These are phyloP conservation scores for Dryocosmus kuriphilus DNA, from an alignment of 2,888 invertebrate genomes.

Conservation along the genomic window DNA sequence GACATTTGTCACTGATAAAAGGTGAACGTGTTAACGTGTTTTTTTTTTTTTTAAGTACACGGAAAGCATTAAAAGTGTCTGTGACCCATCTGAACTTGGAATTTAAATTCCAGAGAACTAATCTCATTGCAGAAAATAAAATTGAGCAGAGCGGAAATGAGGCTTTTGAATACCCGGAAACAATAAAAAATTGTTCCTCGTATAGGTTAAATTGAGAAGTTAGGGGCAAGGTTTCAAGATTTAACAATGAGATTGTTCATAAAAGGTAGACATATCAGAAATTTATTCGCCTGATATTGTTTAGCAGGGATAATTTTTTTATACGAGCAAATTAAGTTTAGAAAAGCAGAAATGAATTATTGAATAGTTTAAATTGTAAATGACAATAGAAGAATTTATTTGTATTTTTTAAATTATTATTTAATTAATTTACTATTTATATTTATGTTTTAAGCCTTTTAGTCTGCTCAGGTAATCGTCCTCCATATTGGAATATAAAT, in stretches of 20 bases:
- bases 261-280: background rate
- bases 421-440: background rate
- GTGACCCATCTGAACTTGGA: background rate
- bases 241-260: background rate
- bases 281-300: background rate
- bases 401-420: background rate
- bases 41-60: background rate
- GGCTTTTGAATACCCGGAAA: background rate
- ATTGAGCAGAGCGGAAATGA: background rate
- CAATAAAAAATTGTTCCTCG: background rate
- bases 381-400: too few relatives aligned
- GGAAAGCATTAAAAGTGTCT: background rate
- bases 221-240: background rate
- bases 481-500: background rate
- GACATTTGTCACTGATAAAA: background rate
- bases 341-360: background rate
- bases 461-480: constrained; percentile 7
- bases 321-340: background rate
- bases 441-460: background rate
- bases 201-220: background rate
- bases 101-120: background rate
- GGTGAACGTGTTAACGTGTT: too few relatives aligned
- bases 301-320: background rate
- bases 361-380: background rate
- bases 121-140: background rate